Conservation (phyloP, 1,140 invertebrate genomes). For the Neodiprion pinetum region DNA sequence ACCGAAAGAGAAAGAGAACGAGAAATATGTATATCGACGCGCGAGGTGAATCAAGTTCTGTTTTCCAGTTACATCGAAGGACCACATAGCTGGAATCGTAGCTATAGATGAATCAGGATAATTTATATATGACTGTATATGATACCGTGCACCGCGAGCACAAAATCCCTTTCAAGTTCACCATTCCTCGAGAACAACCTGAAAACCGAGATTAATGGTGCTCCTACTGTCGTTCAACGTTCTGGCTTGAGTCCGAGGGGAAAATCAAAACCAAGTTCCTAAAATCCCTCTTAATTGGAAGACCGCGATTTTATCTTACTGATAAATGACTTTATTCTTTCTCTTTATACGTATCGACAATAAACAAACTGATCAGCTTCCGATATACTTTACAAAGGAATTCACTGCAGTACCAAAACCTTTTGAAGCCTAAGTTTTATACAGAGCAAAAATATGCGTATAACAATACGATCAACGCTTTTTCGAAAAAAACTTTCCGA, state of each 20-base stretch:
- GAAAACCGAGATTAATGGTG: not conserved
- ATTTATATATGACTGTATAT: not conserved
- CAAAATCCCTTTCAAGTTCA: not conserved
- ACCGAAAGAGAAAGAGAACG: not conserved
- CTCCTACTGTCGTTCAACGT: not conserved
- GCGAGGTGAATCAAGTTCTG: not conserved
- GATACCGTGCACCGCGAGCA: not conserved
- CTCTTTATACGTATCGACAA: no score
- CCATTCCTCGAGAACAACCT: not conserved
- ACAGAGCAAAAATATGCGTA: no score
- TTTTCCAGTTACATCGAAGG: not conserved
- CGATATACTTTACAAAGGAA: no score
- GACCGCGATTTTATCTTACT: not conserved
- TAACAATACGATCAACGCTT: no score
- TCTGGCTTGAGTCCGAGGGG: not conserved
- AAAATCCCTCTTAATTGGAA: conserved; percentile 5
- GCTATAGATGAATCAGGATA: not conserved
- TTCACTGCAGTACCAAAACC: no score
- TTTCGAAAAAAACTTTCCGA: no score
- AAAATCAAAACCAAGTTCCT: not conserved
- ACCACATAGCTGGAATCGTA: not conserved
- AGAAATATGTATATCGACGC: not conserved
- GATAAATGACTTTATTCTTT: not conserved
- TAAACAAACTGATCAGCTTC: no score
- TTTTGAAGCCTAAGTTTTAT: no score